phyloP scores from a whole-genome alignment of 1,140 invertebrate species.

The Pinna nobilis region DNA sequence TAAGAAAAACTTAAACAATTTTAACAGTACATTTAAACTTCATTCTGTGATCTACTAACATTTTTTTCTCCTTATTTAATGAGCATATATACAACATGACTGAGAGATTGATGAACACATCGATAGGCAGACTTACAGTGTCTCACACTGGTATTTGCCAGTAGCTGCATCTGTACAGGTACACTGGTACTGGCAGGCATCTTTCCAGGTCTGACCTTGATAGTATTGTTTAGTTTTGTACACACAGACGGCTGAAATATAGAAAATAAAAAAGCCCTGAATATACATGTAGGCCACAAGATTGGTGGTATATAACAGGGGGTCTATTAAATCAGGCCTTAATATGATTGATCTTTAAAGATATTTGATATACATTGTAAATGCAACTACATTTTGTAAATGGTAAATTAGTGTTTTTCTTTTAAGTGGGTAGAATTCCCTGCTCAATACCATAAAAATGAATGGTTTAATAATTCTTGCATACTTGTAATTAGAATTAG shows the following conservation, averaged over 20 bases:
- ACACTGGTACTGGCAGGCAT: constrained; percentile 52
- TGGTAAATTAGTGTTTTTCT: too few relatives aligned
- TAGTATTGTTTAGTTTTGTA: constrained; percentile 51
- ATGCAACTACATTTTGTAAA: too few relatives aligned
- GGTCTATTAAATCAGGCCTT: background rate
- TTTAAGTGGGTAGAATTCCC: too few relatives aligned
- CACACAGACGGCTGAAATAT: constrained; percentile 38
- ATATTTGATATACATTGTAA: too few relatives aligned
- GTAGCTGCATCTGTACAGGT: constrained; percentile 49
- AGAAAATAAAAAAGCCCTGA: background rate
- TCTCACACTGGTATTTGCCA: constrained; percentile 47
- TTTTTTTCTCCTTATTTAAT: background rate
- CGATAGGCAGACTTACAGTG: constrained; percentile 35
- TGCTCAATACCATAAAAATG: too few relatives aligned
- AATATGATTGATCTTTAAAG: background rate
- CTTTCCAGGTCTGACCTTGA: constrained; percentile 52
- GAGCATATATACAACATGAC: too few relatives aligned
- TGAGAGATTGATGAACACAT: too few relatives aligned
- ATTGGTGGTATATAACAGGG: too few relatives aligned
- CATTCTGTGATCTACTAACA: background rate
- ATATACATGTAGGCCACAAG: background rate
- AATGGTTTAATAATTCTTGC: too few relatives aligned
- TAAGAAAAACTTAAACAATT: too few relatives aligned
- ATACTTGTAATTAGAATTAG: too few relatives aligned
- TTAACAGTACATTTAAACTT: background rate